These are phyloP conservation scores for Aselliscus stoliczkanus DNA, from an alignment of 2,797 vertebrate genomes.

Conservation along the genomic window DNA sequence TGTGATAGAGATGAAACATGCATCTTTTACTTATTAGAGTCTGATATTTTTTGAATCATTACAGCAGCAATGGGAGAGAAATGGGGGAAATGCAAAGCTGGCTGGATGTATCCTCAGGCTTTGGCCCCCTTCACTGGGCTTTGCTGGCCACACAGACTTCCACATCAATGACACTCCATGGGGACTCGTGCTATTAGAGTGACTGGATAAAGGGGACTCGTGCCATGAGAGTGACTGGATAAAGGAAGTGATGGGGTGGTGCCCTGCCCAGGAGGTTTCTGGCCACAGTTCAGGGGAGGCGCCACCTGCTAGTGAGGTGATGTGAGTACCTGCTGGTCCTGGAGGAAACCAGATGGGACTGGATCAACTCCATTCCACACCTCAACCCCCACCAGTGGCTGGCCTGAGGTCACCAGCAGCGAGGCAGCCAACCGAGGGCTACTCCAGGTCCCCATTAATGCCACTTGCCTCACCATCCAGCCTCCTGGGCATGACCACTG, in stretches of 20 bases:
- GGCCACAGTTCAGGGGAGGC: fast-evolving
- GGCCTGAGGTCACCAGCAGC: background rate
- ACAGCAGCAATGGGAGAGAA: background rate
- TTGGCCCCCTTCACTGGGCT: background rate
- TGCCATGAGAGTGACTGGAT: background rate
- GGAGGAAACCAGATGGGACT: background rate
- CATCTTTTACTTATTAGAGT: too few relatives aligned
- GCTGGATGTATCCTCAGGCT: background rate
- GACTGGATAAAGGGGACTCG: background rate
- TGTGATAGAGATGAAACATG: too few relatives aligned
- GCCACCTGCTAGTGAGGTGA: background rate
- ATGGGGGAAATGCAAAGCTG: background rate
- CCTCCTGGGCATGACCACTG: background rate
- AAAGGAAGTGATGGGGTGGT: background rate
- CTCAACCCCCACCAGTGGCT: background rate
- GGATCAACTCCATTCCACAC: too few relatives aligned
- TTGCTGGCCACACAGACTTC: background rate
- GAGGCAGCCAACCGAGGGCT: background rate
- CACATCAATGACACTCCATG: fast-evolving
- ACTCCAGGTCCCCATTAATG: background rate
- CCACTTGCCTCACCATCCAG: too few relatives aligned
- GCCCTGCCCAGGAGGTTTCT: background rate
- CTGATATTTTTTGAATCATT: background rate
- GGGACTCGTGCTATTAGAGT: background rate
- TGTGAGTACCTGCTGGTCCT: background rate